Evolutionary conservation across 2,797 vertebrate genomes (phyloP), one percentile per base, ranked within the genome.

Genomic region (Cyprinodon diabolis): DNA sequence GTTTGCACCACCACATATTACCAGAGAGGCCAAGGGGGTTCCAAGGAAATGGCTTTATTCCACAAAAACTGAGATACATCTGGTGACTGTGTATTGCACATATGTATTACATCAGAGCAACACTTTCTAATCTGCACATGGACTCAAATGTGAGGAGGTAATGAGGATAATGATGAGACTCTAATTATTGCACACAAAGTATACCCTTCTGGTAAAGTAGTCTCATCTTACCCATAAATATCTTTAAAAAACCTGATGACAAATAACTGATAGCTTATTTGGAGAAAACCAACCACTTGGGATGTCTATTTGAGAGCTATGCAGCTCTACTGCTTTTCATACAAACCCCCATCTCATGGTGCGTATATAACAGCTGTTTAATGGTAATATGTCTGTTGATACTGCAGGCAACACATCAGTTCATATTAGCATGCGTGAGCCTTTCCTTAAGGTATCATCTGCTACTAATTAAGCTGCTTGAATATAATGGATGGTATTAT

Each of bases 221-320:
- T 65, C 56, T 10, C 19, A 57, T 73, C 37, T 52, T 63, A 8
- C 55, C 49, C 30, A 72, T 71, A 78, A 70, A 68, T 52, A 17
- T 40, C 17, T 69, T 57, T 51, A 75, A 84, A 87, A 68, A 66
- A 51, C 56, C 72, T 75, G 48, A 52, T 14, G 7, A 55, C 77
- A 49, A 65, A 80, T 55, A 85, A 91, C 82, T 68, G 86, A 91
- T 73, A 43, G 58, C 67, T 66, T 58, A 55, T 52, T 69, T 66
- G 71, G 74, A 87, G 85, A 84, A 84, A 83, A 80, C 56, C 71
- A 91, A 88, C 69, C 78, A 91, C 86, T 71, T 43, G 54, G 30
- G 72, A 69, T 0, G 62, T 62, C 73, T 75, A 45, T 19, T 57
- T 69, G 69, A 76, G 79, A 72, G 73, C 71, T 48, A 51, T 49